A percentile compares a stretch with the other conserved stretches of the same genome.
phyloP scores from a whole-genome alignment of 2,797 vertebrate genomes.

The Tamandua tetradactyla region DNA sequence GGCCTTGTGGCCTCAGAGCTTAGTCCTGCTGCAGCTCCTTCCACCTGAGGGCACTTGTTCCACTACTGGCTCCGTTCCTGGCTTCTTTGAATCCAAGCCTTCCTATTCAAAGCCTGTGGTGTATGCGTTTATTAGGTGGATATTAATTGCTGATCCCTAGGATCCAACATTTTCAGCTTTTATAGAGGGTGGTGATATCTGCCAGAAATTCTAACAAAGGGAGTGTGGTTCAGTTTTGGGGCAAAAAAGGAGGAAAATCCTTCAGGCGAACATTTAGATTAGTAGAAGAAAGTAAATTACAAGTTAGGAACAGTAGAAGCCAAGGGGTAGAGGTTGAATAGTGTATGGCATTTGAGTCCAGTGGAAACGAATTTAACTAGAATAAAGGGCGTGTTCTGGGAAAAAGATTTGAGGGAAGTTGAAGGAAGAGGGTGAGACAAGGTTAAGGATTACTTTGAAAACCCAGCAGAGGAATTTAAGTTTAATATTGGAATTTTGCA shows the following conservation, averaged over 20 bases:
- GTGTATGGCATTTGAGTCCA: not conserved
- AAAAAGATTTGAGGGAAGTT: slow-evolving; percentile 39
- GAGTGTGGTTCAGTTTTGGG: not conserved
- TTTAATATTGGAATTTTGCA: slow-evolving; percentile 37
- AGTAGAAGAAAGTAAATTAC: not conserved
- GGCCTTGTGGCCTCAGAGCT: not conserved
- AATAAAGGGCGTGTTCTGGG: slow-evolving; percentile 70
- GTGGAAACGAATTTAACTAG: slow-evolving; percentile 42
- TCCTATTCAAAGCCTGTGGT: not conserved
- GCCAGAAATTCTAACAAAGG: not conserved
- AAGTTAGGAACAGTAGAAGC: not conserved
- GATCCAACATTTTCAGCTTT: slow-evolving; percentile 20
- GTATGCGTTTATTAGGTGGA: not conserved
- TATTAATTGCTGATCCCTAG: not conserved
- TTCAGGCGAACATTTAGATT: not conserved
- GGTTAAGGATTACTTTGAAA: slow-evolving; percentile 66
- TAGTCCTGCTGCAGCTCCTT: not conserved
- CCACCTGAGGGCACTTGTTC: not conserved
- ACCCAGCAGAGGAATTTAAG: slow-evolving; percentile 42
- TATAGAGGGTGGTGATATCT: not conserved
- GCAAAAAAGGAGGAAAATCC: not conserved
- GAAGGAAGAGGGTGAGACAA: slow-evolving; percentile 45
- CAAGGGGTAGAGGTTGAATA: not conserved
- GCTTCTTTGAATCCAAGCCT: not conserved
- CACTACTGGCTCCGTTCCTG: not conserved